Evolutionary conservation across 92 coral and sea anemone species (phyloP).

Genomic region (Scolanthus callimorphus): DNA sequence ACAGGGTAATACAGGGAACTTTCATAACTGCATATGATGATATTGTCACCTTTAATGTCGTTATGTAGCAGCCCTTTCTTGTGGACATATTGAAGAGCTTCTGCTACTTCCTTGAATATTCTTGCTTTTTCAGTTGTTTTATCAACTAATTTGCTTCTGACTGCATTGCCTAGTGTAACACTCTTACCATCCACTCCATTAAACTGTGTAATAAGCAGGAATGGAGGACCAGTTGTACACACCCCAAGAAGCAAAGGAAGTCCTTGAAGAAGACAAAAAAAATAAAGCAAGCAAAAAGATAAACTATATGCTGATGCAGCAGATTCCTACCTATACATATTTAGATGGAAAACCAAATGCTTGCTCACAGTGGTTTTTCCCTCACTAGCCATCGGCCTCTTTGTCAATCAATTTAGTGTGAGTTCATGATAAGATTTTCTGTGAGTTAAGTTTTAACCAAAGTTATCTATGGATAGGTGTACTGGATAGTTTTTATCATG

Average conservation of each 20-base stretch:
- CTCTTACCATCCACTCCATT: conserved; percentile 33
- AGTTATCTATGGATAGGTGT: no score
- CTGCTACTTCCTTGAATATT: conserved; percentile 10
- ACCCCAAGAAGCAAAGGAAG: conserved; percentile 38
- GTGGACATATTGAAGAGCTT: conserved; percentile 19
- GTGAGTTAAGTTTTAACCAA: no score
- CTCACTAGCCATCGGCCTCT: no score
- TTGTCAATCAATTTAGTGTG: no score
- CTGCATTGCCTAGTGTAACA: conserved; percentile 8
- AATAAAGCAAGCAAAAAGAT: no score
- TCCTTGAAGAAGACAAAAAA: conserved; percentile 7
- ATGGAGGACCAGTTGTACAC: conserved; percentile 4
- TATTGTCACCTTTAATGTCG: conserved; percentile 39
- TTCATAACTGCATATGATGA: neutral
- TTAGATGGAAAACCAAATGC: no score
- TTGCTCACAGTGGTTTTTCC: no score
- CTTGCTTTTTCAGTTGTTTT: neutral
- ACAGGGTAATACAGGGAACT: conserved; percentile 18
- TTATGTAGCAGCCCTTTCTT: conserved; percentile 14
- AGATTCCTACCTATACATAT: no score
- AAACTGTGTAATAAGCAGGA: conserved; percentile 25
- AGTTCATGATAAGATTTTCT: no score
- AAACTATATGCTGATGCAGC: no score
- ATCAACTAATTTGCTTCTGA: neutral
- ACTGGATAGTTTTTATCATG: no score